Percentiles rank a stretch among this genome's conserved stretches.
Conservation (phyloP, 1,140 invertebrate species). For the Myzus persicae region DNA sequence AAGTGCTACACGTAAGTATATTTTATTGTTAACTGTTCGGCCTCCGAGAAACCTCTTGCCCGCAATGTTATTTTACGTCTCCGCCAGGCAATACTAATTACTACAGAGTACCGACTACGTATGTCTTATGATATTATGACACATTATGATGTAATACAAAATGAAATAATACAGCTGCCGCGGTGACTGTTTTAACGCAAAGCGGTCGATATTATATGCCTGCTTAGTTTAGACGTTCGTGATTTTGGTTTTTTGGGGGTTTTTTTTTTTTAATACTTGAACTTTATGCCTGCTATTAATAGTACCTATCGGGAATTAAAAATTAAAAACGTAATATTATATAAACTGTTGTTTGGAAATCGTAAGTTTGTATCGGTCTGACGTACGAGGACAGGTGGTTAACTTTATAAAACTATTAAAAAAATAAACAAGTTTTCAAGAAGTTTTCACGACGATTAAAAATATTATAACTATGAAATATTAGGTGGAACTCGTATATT, state of each 20-base stretch:
- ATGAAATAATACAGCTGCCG: neutral
- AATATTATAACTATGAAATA: neutral
- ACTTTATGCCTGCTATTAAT: neutral
- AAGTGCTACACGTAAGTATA: neutral
- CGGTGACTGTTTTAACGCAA: neutral
- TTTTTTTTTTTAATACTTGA: neutral
- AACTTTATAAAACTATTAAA: neutral
- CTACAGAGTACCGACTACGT: neutral
- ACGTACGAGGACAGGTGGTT: neutral
- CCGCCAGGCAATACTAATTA: neutral
- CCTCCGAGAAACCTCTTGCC: neutral
- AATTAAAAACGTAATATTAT: neutral
- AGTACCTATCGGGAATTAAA: neutral
- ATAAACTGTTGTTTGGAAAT: neutral
- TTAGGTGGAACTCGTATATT: neutral
- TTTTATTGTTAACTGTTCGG: neutral
- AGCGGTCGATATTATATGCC: neutral
- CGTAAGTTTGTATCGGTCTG: neutral
- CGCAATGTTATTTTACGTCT: slow-evolving; percentile 3
- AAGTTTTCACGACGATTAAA: neutral
- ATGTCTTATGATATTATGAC: neutral
- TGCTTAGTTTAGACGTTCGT: neutral
- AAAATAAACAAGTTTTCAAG: neutral
- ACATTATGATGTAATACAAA: slow-evolving; percentile 6
- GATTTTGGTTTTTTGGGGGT: neutral